Evolutionary conservation across 2,113 vertebrate genomes (phyloP), one percentile per base, ranked within the genome.

Genomic region (Eolophus roseicapilla): DNA sequence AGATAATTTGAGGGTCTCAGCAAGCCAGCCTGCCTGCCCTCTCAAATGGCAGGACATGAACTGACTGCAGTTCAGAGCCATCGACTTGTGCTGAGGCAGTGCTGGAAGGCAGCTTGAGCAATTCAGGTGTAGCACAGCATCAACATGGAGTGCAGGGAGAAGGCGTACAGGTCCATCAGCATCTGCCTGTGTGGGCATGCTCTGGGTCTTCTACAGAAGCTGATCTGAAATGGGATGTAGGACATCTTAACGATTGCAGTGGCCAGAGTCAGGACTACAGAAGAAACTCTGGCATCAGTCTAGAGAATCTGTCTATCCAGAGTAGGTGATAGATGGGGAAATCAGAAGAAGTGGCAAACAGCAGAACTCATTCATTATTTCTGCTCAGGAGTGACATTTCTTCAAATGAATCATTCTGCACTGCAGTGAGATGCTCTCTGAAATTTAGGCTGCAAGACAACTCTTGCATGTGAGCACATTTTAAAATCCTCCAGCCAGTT

Each of bases 71-170:
- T 28, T 53, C 64, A 60, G 76, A 82, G 63, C 44, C 21, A 24
- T 28, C 69, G 64, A 2, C 15, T 33, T 65, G 43, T 35, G 25
- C 55, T 46, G 69, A 44, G 49, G 43, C 62, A 49, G 47, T n/a
- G 60, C 55, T 41, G 47, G 49, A 33, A 76, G 43, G 25, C 31
- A 46, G 50, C 44, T 67, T 2, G 1, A 53, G 27, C 31, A 47
- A 28, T 59, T 64, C 43, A 28, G 44, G 25, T 41, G 9, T 9
- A 47, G 64, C 31, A 13, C 64, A 47, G n/a, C n/a, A 10, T 19
- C 23, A 13, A 10, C 0, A 0, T 7, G 59, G 27, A 60, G 39
- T 5, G 18, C n/a, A 33, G 46, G 24, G 17, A 41, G 41, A 39
- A 73, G 73, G 33, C 2, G 0, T 11, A 19, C 14, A n/a, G 24